Evolutionary conservation across 92 coral and sea anemone genomes (phyloP).

Genomic region (Phymanthus crucifer): DNA sequence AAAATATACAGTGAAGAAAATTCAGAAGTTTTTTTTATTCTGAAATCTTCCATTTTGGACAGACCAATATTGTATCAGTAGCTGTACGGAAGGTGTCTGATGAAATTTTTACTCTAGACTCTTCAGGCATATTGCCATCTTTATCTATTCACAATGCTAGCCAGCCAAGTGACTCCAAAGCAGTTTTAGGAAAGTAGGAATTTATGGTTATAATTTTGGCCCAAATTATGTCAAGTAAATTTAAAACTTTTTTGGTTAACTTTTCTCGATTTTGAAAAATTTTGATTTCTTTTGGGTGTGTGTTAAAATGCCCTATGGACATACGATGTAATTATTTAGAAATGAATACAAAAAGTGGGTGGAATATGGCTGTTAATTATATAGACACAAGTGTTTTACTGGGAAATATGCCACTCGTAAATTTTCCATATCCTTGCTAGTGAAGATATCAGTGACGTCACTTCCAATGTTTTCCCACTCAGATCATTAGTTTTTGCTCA

Average conservation of each 20-base stretch:
- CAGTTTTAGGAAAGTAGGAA: background rate
- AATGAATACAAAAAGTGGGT: too few relatives aligned
- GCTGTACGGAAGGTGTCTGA: background rate
- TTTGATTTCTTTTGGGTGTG: background rate
- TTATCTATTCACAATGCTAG: background rate
- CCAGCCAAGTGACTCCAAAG: background rate
- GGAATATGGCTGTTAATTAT: too few relatives aligned
- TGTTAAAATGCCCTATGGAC: background rate
- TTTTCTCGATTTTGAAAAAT: background rate
- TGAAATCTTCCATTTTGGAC: background rate
- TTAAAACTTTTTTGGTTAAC: background rate
- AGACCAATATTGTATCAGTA: background rate
- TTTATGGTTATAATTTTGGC: background rate
- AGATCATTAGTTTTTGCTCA: too few relatives aligned
- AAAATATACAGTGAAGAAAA: background rate
- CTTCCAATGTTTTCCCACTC: too few relatives aligned
- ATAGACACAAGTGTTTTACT: too few relatives aligned
- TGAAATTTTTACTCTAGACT: background rate
- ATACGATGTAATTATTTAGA: too few relatives aligned
- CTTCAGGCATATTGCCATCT: background rate
- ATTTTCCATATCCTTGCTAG: too few relatives aligned
- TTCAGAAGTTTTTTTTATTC: background rate
- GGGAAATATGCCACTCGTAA: too few relatives aligned
- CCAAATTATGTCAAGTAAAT: background rate
- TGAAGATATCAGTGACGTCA: too few relatives aligned